These are phyloP conservation scores for Corbicula japonica DNA, from an alignment of 2,888 invertebrate species.

Conservation along the genomic window DNA sequence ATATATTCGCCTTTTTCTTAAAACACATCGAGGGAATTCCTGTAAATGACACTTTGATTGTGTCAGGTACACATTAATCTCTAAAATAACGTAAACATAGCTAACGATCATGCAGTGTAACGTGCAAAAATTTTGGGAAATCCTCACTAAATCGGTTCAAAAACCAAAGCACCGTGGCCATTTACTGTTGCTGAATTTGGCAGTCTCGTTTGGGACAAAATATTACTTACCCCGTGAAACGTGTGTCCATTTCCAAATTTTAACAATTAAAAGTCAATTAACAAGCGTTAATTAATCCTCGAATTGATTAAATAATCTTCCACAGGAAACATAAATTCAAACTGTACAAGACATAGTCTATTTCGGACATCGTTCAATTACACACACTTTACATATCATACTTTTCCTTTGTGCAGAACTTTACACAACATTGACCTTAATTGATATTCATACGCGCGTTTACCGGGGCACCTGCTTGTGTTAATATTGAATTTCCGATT, in stretches of 20 bases:
- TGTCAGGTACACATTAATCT: conserved; percentile 13
- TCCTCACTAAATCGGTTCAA: conserved; percentile 9
- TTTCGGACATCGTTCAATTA: conserved; percentile 25
- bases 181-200: conserved; percentile 38
- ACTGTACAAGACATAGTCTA: conserved; percentile 25
- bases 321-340: conserved; percentile 28
- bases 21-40: neutral
- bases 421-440: conserved; percentile 63
- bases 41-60: neutral
- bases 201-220: conserved; percentile 26
- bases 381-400: conserved; percentile 36
- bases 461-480: conserved; percentile 24
- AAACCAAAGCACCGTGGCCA: conserved; percentile 48
- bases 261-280: conserved; percentile 32
- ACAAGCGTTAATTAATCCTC: conserved; percentile 35
- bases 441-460: conserved; percentile 56
- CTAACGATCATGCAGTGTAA: conserved; percentile 8
- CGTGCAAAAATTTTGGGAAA: conserved; percentile 28
- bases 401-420: conserved; percentile 62
- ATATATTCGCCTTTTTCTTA: conserved; percentile 19
- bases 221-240: conserved; percentile 59
- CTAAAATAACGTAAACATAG: neutral
- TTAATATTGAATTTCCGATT: conserved; percentile 19
- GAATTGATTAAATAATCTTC: conserved; percentile 19
- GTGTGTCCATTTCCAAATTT: conserved; percentile 45